Conservation (phyloP, 1,140 invertebrate genomes). For the Lanistes nyassanus region DNA sequence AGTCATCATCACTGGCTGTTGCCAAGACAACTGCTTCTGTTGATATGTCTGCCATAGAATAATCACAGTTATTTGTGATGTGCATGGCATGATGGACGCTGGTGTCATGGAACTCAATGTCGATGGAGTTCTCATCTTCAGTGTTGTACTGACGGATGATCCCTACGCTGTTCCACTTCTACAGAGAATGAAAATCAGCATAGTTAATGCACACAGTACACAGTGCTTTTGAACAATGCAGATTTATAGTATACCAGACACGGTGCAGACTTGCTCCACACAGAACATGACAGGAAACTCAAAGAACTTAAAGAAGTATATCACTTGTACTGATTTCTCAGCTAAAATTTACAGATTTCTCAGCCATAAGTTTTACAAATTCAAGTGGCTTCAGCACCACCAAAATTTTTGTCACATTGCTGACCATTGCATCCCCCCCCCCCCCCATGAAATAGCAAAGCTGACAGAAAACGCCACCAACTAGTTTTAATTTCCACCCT, state of each 20-base stretch:
- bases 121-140: slow-evolving; percentile 77
- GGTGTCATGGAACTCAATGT: slow-evolving; percentile 94
- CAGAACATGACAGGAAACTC: no score
- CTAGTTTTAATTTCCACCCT: background rate
- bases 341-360: no score
- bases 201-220: background rate
- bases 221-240: no score
- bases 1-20: slow-evolving; percentile 72
- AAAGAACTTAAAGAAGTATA: no score
- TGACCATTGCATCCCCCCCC: no score
- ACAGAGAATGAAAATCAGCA: slow-evolving; percentile 7
- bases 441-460: background rate
- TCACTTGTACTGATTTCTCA: no score
- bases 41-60: slow-evolving; percentile 87
- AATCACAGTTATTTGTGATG: slow-evolving; percentile 80
- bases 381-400: no score
- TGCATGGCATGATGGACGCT: slow-evolving; percentile 90
- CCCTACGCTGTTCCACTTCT: slow-evolving; percentile 68
- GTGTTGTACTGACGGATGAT: slow-evolving; percentile 64
- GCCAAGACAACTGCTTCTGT: slow-evolving; percentile 82
- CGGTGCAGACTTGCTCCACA: no score
- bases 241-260: no score
- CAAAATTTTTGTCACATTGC: no score
- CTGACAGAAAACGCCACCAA: background rate
- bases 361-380: background rate